Percentiles rank a stretch among this genome's conserved stretches.
These are phyloP conservation scores for Ruditapes philippinarum DNA, from an alignment of 1,140 invertebrate species.

Conservation along the genomic window DNA sequence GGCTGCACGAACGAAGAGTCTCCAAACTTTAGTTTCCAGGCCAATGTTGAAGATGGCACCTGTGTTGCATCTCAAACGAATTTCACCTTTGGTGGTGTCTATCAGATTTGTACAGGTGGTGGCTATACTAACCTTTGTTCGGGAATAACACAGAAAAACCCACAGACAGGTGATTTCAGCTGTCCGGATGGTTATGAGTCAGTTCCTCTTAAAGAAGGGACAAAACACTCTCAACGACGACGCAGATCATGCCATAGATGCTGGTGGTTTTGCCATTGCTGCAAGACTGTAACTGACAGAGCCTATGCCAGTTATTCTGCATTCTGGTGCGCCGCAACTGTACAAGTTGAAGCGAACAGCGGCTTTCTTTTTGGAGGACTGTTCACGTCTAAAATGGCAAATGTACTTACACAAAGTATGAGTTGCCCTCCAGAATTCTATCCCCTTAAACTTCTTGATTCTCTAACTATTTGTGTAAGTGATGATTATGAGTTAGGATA, in stretches of 20 bases:
- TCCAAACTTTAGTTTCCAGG: slow-evolving; percentile 74
- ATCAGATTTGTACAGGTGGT: slow-evolving; percentile 72
- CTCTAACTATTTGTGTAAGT: slow-evolving; percentile 73
- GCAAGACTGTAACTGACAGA: not conserved
- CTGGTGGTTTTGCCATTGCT: slow-evolving; percentile 23
- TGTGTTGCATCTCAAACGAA: slow-evolving; percentile 66
- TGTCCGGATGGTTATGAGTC: slow-evolving; percentile 71
- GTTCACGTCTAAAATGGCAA: slow-evolving; percentile 61
- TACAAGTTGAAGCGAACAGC: slow-evolving; percentile 26
- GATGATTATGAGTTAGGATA: slow-evolving; percentile 74
- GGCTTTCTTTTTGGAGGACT: slow-evolving; percentile 77
- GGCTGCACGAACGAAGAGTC: slow-evolving; percentile 74
- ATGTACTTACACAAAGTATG: slow-evolving; percentile 70
- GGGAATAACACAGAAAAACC: slow-evolving; percentile 65
- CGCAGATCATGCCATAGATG: slow-evolving; percentile 56
- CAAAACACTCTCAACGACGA: slow-evolving; percentile 12
- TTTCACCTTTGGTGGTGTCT: slow-evolving; percentile 77
- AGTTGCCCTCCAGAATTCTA: slow-evolving; percentile 72
- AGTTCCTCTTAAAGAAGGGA: slow-evolving; percentile 62
- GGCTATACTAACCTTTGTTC: slow-evolving; percentile 59
- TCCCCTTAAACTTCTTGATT: slow-evolving; percentile 55
- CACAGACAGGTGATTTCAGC: slow-evolving; percentile 67
- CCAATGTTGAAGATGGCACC: slow-evolving; percentile 74
- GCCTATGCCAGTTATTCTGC: slow-evolving; percentile 12
- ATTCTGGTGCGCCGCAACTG: slow-evolving; percentile 54